Evolutionary conservation across 2,797 vertebrate species (phyloP).

Genomic region (Pseudochaenichthys georgianus): DNA sequence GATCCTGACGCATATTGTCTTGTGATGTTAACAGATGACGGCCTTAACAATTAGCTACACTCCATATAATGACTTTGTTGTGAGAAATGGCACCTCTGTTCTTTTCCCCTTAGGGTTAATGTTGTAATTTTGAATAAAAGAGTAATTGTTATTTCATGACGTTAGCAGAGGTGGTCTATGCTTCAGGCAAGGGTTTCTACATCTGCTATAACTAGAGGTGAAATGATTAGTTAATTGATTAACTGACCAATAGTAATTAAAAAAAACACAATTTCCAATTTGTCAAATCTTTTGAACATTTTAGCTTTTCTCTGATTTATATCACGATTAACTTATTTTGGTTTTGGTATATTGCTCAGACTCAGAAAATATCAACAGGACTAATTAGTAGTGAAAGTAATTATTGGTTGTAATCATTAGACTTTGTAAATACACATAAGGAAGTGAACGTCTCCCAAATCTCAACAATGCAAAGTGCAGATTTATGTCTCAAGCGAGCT

Average conservation of each 20-base stretch:
- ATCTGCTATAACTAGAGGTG: conserved; percentile 17
- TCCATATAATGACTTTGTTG: conserved; percentile 2
- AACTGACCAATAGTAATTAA: background rate
- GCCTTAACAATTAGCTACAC: background rate
- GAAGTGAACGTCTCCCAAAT: no score
- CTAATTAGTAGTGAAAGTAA: background rate
- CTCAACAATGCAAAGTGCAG: no score
- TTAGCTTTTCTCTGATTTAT: conserved; percentile 1
- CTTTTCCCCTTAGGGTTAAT: conserved; percentile 19
- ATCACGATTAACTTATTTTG: conserved; percentile 14
- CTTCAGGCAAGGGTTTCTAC: conserved; percentile 10
- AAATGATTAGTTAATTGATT: conserved; percentile 18
- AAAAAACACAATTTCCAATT: background rate
- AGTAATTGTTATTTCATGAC: conserved; percentile 18
- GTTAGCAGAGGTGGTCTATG: conserved; percentile 26
- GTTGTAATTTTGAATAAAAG: conserved; percentile 9
- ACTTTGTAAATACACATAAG: no score
- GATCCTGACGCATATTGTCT: background rate
- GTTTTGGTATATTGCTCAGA: background rate
- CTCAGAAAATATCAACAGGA: background rate
- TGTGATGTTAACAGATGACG: conserved; percentile 1
- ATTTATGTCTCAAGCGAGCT: no score
- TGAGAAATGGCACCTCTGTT: conserved; percentile 22
- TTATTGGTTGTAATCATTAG: no score
- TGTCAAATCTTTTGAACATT: no score